Percentiles rank a stretch among this genome's conserved stretches.
Conservation (phyloP, 1,140 invertebrate species). For the Drosophila asahinai region DNA sequence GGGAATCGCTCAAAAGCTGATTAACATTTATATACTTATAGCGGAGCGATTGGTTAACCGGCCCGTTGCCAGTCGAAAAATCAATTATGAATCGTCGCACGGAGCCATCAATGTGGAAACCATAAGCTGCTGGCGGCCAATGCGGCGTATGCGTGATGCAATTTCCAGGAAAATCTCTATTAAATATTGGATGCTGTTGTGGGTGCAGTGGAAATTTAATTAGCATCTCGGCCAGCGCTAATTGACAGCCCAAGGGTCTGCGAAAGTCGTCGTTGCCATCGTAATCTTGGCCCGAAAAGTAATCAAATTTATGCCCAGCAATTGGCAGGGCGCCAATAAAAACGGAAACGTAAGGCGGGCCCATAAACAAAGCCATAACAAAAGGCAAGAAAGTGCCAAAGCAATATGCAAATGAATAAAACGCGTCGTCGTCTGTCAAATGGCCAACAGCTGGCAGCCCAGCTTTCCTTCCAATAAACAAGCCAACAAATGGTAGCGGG, state of each 20-base stretch:
- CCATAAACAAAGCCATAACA: slow-evolving; percentile 80
- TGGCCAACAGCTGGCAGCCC: slow-evolving; percentile 72
- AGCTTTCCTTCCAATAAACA: slow-evolving; percentile 38
- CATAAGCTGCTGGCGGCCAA: slow-evolving; percentile 14
- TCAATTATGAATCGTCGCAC: slow-evolving; percentile 35
- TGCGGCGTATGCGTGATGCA: slow-evolving; percentile 48
- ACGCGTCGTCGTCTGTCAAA: slow-evolving; percentile 69
- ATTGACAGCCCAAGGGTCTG: slow-evolving; percentile 57
- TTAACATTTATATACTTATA: slow-evolving; percentile 45
- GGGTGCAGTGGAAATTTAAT: slow-evolving; percentile 56
- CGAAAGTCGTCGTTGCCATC: slow-evolving; percentile 4
- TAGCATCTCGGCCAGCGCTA: slow-evolving; percentile 44
- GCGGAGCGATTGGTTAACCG: slow-evolving; percentile 22
- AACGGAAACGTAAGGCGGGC: slow-evolving; percentile 58
- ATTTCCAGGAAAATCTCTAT: background rate
- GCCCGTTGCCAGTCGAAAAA: slow-evolving; percentile 19
- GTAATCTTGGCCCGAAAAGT: slow-evolving; percentile 56
- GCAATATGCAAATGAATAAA: slow-evolving; percentile 82
- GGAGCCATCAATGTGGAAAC: slow-evolving; percentile 1
- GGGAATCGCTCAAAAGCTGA: slow-evolving; percentile 37
- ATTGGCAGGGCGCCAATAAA: slow-evolving; percentile 76
- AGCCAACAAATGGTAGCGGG: slow-evolving; percentile 53
- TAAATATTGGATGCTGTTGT: slow-evolving; percentile 13
- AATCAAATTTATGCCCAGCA: slow-evolving; percentile 79
- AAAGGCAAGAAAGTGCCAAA: slow-evolving; percentile 66